phyloP scores from a whole-genome alignment of 2,113 vertebrate genomes.

The Albula goreensis region DNA sequence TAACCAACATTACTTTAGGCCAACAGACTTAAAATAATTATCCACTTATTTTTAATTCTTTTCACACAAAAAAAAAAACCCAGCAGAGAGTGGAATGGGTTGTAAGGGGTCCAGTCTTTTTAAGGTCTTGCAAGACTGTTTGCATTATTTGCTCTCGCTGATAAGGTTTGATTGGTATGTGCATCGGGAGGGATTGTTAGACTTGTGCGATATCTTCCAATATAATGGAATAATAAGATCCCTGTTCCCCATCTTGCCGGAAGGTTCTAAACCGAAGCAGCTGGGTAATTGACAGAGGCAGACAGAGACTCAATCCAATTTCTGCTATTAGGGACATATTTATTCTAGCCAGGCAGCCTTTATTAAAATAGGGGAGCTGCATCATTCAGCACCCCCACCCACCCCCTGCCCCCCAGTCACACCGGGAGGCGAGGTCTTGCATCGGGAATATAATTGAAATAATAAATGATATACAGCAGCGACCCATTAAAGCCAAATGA shows the following conservation, averaged over 20 bases:
- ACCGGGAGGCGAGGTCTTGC: not conserved
- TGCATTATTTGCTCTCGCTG: not conserved
- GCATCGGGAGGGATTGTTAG: not conserved
- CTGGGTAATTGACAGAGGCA: not conserved
- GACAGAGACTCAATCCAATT: not conserved
- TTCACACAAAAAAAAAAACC: not conserved
- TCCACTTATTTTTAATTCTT: not conserved
- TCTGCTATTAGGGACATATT: conserved; percentile 4
- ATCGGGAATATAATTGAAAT: conserved; percentile 10
- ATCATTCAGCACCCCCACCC: not conserved
- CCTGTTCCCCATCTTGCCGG: not conserved
- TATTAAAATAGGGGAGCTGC: conserved; percentile 4
- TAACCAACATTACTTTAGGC: not conserved
- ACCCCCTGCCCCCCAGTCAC: not conserved
- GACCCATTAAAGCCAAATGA: conserved; percentile 7
- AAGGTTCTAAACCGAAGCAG: not conserved
- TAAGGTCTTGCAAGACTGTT: not conserved
- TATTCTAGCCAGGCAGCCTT: not conserved
- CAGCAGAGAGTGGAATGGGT: not conserved
- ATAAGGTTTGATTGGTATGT: not conserved
- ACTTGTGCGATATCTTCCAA: not conserved
- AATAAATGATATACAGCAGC: conserved; percentile 17
- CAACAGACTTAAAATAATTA: not conserved
- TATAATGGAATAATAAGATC: conserved; percentile 10
- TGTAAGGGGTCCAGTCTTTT: not conserved